A percentile compares a stretch with the other conserved stretches of the same genome.
These are phyloP conservation scores for Sinella curviseta DNA, from an alignment of 1,140 invertebrate species.

Conservation along the genomic window DNA sequence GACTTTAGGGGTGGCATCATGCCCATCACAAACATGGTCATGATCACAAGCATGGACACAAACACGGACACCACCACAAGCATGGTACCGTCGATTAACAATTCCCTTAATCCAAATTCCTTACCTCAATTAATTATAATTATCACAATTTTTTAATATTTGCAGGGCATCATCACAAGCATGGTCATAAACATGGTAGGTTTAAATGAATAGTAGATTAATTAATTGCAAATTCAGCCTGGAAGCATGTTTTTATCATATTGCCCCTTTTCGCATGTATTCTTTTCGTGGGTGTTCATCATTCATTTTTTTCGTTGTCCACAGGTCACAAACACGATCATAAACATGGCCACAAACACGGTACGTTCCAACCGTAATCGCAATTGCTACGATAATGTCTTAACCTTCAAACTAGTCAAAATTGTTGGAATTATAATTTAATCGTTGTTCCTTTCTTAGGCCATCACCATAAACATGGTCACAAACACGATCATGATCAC, in stretches of 20 bases:
- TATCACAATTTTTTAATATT: not conserved
- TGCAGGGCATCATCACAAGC: constrained; percentile 8
- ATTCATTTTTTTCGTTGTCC: too few species aligned
- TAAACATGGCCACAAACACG: constrained; percentile 1
- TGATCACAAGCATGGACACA: not conserved
- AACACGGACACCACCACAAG: not conserved
- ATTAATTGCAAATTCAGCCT: too few species aligned
- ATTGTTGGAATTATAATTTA: not conserved
- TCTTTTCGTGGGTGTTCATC: too few species aligned
- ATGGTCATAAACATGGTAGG: constrained; percentile 22
- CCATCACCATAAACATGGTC: constrained; percentile 17
- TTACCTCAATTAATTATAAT: not conserved
- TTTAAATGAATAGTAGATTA: not conserved
- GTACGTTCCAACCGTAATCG: not conserved
- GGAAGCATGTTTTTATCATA: too few species aligned
- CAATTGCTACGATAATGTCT: too few species aligned
- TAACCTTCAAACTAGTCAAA: too few species aligned
- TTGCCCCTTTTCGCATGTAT: too few species aligned
- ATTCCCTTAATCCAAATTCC: not conserved
- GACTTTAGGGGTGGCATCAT: not conserved
- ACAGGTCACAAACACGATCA: constrained; percentile 13
- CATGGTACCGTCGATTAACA: too few species aligned
- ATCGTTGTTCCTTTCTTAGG: not conserved
- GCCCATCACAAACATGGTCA: not conserved
- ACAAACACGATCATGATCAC: not conserved